A percentile compares a stretch with the other conserved stretches of the same genome.
These are phyloP conservation scores for Eudyptes chrysolophus DNA, from an alignment of 2,113 vertebrate genomes.

Conservation along the genomic window DNA sequence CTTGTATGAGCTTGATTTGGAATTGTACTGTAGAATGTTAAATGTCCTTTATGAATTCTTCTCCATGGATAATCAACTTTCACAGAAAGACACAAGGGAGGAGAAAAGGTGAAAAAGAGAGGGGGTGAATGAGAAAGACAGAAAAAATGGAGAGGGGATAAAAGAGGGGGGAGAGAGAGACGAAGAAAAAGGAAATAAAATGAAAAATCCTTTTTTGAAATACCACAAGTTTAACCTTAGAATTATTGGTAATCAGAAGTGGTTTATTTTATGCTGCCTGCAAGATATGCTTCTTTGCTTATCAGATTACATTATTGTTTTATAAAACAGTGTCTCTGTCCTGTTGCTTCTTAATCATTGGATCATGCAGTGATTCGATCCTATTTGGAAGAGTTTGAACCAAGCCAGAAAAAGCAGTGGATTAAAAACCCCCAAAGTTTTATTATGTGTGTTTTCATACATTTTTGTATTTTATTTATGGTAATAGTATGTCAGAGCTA, in stretches of 20 bases:
- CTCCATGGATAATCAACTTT: neutral
- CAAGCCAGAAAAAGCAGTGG: neutral
- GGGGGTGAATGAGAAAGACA: neutral
- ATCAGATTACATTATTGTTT: neutral
- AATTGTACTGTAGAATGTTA: neutral
- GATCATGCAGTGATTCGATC: neutral
- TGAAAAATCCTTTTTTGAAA: neutral
- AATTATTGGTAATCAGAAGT: neutral
- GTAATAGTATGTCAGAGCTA: neutral
- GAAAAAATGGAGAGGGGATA: neutral
- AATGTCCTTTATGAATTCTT: neutral
- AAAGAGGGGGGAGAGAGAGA: too few species aligned
- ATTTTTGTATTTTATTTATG: neutral
- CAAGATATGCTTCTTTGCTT: neutral
- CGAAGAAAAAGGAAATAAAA: neutral
- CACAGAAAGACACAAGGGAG: neutral
- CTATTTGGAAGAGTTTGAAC: neutral
- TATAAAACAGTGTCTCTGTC: neutral
- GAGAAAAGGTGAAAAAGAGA: neutral
- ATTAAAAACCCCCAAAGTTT: neutral
- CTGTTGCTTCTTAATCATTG: neutral
- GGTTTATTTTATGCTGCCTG: neutral
- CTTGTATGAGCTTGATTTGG: neutral
- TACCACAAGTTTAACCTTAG: neutral
- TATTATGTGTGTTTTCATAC: neutral